phyloP scores from a whole-genome alignment of 2,888 invertebrate species.

The Drosophila macrospina region DNA sequence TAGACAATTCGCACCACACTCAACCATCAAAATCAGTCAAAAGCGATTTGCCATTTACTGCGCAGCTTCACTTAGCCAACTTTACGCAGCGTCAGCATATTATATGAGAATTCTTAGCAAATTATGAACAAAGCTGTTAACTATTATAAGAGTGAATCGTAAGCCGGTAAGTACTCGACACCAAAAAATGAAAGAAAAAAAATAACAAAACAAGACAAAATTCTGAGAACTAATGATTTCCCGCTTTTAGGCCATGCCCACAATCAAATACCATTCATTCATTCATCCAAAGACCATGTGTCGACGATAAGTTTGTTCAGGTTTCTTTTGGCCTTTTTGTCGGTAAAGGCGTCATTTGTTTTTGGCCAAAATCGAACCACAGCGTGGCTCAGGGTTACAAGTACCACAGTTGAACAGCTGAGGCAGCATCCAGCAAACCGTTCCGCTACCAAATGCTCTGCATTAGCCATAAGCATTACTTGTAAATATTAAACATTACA shows the following conservation, averaged over 20 bases:
- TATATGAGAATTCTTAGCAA: conserved; percentile 57
- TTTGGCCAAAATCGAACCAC: conserved; percentile 6
- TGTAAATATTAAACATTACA: conserved; percentile 44
- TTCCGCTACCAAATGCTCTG: conserved; percentile 20
- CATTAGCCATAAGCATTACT: conserved; percentile 24
- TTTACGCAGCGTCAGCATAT: conserved; percentile 69
- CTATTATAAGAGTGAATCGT: conserved; percentile 28
- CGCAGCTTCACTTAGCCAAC: conserved; percentile 58
- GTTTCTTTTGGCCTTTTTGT: background rate
- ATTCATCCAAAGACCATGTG: conserved; percentile 54
- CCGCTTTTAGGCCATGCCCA: conserved; percentile 52
- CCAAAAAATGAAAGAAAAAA: too few relatives aligned
- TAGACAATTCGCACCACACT: conserved; percentile 18
- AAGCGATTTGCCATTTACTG: conserved; percentile 35
- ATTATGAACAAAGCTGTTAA: conserved; percentile 49
- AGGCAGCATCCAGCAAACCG: conserved; percentile 9
- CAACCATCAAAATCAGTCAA: conserved; percentile 18
- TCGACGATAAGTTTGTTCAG: conserved; percentile 47
- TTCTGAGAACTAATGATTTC: conserved; percentile 61
- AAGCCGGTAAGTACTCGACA: conserved; percentile 12
- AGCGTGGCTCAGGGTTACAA: conserved; percentile 26
- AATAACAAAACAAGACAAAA: too few relatives aligned
- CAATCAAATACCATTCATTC: conserved; percentile 67
- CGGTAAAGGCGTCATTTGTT: conserved; percentile 17
- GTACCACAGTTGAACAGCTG: conserved; percentile 1